phyloP scores from a whole-genome alignment of 2,113 vertebrate genomes.

The Blennius ocellaris region DNA sequence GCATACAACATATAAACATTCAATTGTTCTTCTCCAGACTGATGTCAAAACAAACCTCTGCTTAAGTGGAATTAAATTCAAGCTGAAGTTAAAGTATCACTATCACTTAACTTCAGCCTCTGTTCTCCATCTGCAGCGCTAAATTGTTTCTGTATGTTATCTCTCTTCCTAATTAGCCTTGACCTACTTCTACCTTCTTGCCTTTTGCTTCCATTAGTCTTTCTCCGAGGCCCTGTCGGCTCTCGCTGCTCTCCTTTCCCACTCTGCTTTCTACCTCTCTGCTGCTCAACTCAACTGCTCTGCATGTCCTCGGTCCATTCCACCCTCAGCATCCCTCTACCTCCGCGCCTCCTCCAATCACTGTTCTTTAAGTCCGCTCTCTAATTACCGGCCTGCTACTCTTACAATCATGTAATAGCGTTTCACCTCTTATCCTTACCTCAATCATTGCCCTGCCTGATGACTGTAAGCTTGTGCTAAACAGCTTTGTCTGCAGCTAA shows the following conservation, averaged over 20 bases:
- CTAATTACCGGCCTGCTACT: conserved; percentile 71
- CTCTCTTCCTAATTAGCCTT: conserved; percentile 53
- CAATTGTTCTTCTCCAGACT: conserved; percentile 17
- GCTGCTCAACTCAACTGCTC: conserved; percentile 30
- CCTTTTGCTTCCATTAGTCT: conserved; percentile 46
- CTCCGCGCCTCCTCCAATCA: conserved; percentile 53
- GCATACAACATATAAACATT: conserved; percentile 24
- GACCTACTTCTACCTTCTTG: conserved; percentile 60
- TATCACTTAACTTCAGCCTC: conserved; percentile 33
- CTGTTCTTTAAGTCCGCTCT: conserved; percentile 45
- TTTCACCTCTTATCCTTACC: conserved; percentile 66
- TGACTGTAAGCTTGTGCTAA: conserved; percentile 72
- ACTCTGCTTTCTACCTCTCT: conserved; percentile 21
- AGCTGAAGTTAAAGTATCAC: conserved; percentile 37
- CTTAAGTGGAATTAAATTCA: conserved; percentile 28
- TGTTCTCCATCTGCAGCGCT: conserved; percentile 38
- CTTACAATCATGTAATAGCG: conserved; percentile 70
- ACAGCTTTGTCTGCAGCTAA: conserved; percentile 70
- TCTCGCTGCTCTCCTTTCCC: conserved; percentile 14
- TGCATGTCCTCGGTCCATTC: conserved; percentile 51
- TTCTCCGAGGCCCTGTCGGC: conserved; percentile 31
- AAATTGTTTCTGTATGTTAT: conserved; percentile 50
- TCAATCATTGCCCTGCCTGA: conserved; percentile 69
- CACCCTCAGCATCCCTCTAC: conserved; percentile 52
- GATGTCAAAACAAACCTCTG: conserved; percentile 32